Conservation (phyloP, 2,888 invertebrate genomes). For the Agonopterix heracliana region DNA sequence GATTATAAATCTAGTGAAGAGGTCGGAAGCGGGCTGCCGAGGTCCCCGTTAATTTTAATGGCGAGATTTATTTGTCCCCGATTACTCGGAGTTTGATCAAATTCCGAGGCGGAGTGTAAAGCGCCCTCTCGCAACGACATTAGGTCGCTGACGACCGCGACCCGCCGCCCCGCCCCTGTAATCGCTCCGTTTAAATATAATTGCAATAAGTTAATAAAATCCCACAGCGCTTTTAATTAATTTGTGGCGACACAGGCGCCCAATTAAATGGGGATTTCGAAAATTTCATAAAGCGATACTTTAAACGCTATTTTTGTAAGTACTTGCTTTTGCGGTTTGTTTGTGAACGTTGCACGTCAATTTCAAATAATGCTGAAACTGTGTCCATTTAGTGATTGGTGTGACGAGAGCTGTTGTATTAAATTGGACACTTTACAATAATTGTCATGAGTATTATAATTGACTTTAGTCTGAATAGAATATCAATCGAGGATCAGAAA, state of each 20-base stretch:
- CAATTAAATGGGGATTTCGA: constrained; percentile 59
- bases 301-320: constrained; percentile 36
- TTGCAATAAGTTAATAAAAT: constrained; percentile 71
- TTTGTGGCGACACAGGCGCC: constrained; percentile 58
- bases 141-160: constrained; percentile 25
- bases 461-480: constrained; percentile 16
- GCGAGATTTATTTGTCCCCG: constrained; percentile 64
- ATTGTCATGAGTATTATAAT: not conserved
- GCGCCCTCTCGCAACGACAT: constrained; percentile 39
- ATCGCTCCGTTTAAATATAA: constrained; percentile 65
- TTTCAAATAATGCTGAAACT: constrained; percentile 30
- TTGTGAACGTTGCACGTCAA: constrained; percentile 28
- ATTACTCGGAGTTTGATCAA: constrained; percentile 62
- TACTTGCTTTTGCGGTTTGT: constrained; percentile 36
- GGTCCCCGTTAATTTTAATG: constrained; percentile 63
- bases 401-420: constrained; percentile 22
- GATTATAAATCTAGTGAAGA: constrained; percentile 63
- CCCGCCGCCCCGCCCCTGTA: constrained; percentile 37
- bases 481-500: constrained; percentile 34
- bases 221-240: constrained; percentile 63
- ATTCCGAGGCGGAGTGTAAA: constrained; percentile 41
- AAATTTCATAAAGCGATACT: constrained; percentile 48
- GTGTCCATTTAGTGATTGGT: constrained; percentile 33
- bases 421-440: constrained; percentile 12
- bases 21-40: constrained; percentile 51